phyloP scores from a whole-genome alignment of 2,113 vertebrate genomes.

The Canis aureus region DNA sequence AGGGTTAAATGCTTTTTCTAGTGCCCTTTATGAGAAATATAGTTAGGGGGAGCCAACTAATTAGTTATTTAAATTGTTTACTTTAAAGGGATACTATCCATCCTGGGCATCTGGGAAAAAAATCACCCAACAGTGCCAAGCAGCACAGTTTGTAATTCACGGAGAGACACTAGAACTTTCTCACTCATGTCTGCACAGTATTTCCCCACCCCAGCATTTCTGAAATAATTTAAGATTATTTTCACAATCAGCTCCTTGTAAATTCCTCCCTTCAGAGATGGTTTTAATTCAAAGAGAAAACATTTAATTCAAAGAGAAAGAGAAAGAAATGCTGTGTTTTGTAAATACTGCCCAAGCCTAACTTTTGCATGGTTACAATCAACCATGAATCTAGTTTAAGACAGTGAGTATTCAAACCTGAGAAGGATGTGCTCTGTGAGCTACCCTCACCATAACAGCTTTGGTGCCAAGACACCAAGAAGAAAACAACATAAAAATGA shows the following conservation, averaged over 20 bases:
- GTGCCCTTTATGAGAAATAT: background rate
- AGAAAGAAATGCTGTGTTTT: background rate
- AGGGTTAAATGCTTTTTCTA: background rate
- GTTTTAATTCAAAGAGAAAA: background rate
- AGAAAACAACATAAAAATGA: constrained; percentile 21
- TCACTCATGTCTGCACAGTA: background rate
- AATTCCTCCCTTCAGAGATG: background rate
- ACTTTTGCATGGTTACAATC: background rate
- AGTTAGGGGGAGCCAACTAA: background rate
- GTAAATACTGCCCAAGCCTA: background rate
- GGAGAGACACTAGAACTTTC: background rate
- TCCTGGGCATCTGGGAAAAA: background rate
- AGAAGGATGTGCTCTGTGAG: background rate
- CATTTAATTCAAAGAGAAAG: background rate
- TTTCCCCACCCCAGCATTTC: background rate
- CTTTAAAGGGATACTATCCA: background rate
- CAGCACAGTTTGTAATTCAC: background rate
- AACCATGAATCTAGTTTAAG: background rate
- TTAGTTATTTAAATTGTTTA: background rate
- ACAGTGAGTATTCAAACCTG: background rate
- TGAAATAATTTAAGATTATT: constrained; percentile 39
- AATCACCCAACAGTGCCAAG: fast-evolving
- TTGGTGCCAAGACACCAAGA: background rate
- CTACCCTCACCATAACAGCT: background rate
- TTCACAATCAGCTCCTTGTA: background rate